Evolutionary conservation across 1,140 invertebrate species (phyloP), one percentile per base, ranked within the genome.

Genomic region (Drosophila sproati): DNA sequence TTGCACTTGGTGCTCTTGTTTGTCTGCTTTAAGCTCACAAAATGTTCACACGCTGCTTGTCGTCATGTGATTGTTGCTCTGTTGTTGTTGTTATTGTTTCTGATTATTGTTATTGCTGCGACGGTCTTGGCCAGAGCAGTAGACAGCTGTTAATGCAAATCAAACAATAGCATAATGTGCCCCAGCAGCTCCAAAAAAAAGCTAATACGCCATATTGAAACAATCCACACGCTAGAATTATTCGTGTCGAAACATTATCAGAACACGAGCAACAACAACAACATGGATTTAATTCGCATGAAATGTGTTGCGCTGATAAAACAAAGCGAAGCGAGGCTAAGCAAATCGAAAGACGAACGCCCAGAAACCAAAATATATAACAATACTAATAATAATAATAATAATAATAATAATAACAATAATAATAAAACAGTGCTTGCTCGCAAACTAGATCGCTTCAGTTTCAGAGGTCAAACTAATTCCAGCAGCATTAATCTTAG

Each of bases 101-200:
- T 61, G 61, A 34, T 64, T 73, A 73, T 73, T 71, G 47, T 34
- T 50, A 7, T 78, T 64, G 51, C 10, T 41, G n/a, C 39, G 39
- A 10, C 62, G 63, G 56, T 78, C 74, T 54, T 60, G 57, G 68
- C 62, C 73, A 75, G 63, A 60, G 63, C 41, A 77, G 63, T 47
- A 77, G 78, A 63, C 78, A 82, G 80, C 80, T 82, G 80, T 82
- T 82, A 67, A 82, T 78, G 79, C 79, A 82, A 82, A 74, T 73
- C 66, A 82, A 70, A 71, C 59, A 71, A 76, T 48, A 66, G 71
- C 71, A 59, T 79, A 41, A 41, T 29, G 50, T 31, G 37, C 6
- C 28, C 39, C 29, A 61, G 6, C 32, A 39, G 7, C n/a, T n/a
- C 12, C 43, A 1, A 34, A 43, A 43, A 59, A 45, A 28, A 62